Percentiles rank a stretch among this genome's conserved stretches.
phyloP scores from a whole-genome alignment of 2,888 invertebrate species.

The Andrena marginata region DNA sequence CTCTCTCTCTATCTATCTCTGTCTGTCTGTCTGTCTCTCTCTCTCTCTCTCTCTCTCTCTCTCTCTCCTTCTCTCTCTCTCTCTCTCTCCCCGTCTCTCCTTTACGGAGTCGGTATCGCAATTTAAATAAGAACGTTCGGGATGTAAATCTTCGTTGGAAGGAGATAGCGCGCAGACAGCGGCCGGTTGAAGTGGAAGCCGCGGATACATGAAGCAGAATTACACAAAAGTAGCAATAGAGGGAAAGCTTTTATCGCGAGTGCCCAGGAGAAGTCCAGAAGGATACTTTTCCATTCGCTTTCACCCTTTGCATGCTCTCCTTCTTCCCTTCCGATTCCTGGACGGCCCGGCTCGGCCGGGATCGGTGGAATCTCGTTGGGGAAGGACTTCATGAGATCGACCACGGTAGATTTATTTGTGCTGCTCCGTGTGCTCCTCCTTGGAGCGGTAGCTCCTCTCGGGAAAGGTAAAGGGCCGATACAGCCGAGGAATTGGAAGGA shows the following conservation, averaged over 20 bases:
- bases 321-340: slow-evolving; percentile 39
- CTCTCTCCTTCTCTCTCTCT: neutral
- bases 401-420: slow-evolving; percentile 76
- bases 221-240: slow-evolving; percentile 60
- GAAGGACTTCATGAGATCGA: slow-evolving; percentile 70
- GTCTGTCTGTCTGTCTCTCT: too few relatives aligned
- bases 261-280: slow-evolving; percentile 57
- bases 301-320: slow-evolving; percentile 51
- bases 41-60: neutral
- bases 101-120: slow-evolving; percentile 23
- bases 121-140: slow-evolving; percentile 62
- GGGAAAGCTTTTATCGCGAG: slow-evolving; percentile 64
- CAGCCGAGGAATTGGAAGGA: slow-evolving; percentile 60
- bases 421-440: slow-evolving; percentile 54
- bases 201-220: slow-evolving; percentile 55
- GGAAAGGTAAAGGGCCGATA: slow-evolving; percentile 48
- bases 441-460: slow-evolving; percentile 1
- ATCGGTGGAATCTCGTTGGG: slow-evolving; percentile 54
- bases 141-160: slow-evolving; percentile 57
- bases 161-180: slow-evolving; percentile 48
- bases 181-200: slow-evolving; percentile 46
- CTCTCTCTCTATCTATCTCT: too few relatives aligned
- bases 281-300: slow-evolving; percentile 67
- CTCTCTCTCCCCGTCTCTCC: neutral
- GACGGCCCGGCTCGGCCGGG: slow-evolving; percentile 21